Evolutionary conservation across 2,113 vertebrate species (phyloP), one percentile per base, ranked within the genome.

Genomic region (Larimichthys crocea): DNA sequence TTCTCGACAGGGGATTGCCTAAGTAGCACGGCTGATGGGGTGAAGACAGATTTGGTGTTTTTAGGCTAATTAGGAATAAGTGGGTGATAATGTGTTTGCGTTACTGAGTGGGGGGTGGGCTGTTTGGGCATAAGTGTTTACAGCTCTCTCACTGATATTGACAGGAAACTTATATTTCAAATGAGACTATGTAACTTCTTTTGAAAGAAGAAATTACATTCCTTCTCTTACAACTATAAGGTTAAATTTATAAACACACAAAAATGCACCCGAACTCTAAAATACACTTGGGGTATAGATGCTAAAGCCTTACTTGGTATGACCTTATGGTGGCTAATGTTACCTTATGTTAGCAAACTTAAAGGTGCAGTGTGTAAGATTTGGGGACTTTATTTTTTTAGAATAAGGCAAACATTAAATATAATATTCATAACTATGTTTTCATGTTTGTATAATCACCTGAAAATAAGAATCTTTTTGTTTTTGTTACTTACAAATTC

Each of bases 51-150:
- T 79, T 77, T 69, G 50, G 68, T 48, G 60, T 83, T 85, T 87
- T 85, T 44, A 50, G 78, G 53, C 26, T 87, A 75, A 84, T 92
- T 85, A 80, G 81, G 69, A 87, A 55, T 68, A 84, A 85, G 63
- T 77, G 42, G 35, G 66, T 44, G 62, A 20, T 78, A 71, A n/a
- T 50, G n/a, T 53, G 86, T 76, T 67, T 72, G n/a, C 50, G 79
- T 84, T 0, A 11, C 46, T 55, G n/a, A 19, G 68, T 50, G 56
- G 35, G 12, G 49, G 16, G 74, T 29, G 44, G 19, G 26, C 12
- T 71, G 10, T 42, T 26, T 35, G 29, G 31, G 12, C 63, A 14
- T 26, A 60, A 29, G 49, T 49, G 53, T 15, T 42, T 60, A 24
- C 52, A 31, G 8, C 49, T 63, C 62, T 69, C 10, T 52, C 42